Evolutionary conservation across 2,888 invertebrate species (phyloP), one percentile per base, ranked within the genome.

Genomic region (Sminthurides aquaticus): DNA sequence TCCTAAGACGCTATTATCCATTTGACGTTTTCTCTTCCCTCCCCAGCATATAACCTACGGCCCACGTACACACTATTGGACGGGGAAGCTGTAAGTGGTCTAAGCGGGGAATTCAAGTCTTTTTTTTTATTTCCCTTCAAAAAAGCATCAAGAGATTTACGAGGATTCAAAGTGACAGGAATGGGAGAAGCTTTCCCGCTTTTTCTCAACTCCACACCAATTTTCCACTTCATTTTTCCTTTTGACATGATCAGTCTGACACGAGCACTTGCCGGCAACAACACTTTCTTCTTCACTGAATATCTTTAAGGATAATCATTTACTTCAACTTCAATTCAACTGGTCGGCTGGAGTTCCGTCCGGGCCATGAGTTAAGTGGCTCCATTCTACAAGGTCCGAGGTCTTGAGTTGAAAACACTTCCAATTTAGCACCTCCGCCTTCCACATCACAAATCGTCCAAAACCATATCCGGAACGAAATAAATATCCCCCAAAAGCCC

Each of bases 161-260:
- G 20, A 20, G 20, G 22, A 52, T 52, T 52, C 20, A 22, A 52
- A 18, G 52, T 52, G 52, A 52, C 52, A 52, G 52, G 18, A 15
- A 52, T 8, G 52, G 22, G 52, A 52, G 52, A 52, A 22, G 18
- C 5, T 52, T 52, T 11, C 43, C 43, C 8, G 43, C 8, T 34
- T 34, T 34, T 34, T 34, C 43, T 34, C 43, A 34, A 34, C 43
- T 52, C 52, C 5, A 20, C 52, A 15, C 52, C 52, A 52, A 52
- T 52, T 52, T 52, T 52, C 52, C 52, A 52, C 52, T 52, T 52
- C 52, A 52, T 52, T 52, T 52, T 52, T 52, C 52, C 52, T 52
- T 52, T 52, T 52, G 52, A 52, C 52, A 52, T 52, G 52, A 52
- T 52, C 52, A 52, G 20, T 5, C 22, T 5, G 52, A 52, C 52